A percentile compares a stretch with the other conserved stretches of the same genome.
Conservation (phyloP, 2,797 vertebrate genomes). For the Scolopax rusticola region DNA sequence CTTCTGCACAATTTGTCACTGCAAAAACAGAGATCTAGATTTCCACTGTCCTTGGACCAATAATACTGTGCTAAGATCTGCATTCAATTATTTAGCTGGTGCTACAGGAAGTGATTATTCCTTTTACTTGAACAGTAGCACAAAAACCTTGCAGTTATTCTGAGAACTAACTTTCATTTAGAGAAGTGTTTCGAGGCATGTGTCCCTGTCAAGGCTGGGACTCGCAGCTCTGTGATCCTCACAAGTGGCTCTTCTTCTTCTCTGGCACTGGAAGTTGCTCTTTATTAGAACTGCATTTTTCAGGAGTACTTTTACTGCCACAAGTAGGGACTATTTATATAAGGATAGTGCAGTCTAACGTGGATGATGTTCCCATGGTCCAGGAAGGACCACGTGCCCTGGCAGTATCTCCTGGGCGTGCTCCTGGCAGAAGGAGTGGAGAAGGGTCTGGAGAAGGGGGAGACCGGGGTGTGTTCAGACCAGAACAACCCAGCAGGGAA, state of each 20-base stretch:
- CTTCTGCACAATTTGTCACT: background rate
- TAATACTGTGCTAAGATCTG: background rate
- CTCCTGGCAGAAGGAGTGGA: background rate
- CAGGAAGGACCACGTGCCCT: background rate
- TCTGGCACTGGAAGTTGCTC: background rate
- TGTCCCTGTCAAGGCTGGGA: background rate
- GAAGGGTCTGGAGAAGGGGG: background rate
- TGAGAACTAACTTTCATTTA: background rate
- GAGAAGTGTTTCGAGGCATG: background rate
- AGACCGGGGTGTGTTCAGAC: background rate
- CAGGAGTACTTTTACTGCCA: background rate
- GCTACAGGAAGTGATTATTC: background rate
- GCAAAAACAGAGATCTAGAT: background rate
- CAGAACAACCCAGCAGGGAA: background rate
- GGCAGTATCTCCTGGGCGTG: background rate
- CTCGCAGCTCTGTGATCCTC: background rate
- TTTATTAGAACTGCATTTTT: background rate
- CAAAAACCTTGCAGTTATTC: background rate
- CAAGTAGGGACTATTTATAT: background rate
- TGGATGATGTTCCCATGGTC: background rate
- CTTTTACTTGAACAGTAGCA: background rate
- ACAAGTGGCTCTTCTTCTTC: background rate
- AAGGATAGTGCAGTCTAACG: accelerated
- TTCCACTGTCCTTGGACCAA: background rate
- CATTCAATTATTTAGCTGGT: background rate